Base-by-base conservation (phyloP, 1,140 invertebrate species). In the Nautilus pompilius region DNA sequence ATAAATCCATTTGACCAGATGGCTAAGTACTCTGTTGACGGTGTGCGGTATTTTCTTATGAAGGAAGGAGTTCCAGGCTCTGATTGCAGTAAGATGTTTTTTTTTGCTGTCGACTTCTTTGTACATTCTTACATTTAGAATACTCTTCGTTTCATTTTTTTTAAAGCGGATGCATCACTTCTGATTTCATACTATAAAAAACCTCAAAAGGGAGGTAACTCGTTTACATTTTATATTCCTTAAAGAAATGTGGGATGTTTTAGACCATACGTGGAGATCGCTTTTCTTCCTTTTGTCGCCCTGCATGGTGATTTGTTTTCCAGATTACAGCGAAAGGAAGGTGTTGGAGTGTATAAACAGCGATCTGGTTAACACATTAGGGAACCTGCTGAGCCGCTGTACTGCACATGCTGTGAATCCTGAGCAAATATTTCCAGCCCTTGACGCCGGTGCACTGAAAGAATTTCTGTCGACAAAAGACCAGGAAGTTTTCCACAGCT, bases 361-460 rank as follows among this genome's bases (percentile, higher is more conserved):
- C 2, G 95, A 99, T 79, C 82, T 99, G 49, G 94, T 94, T 3
- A 91, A 98, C 79, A 95, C 91, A 4, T 80, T 98, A 1, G 96
- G 95, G 26, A 99, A 99, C 86, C 84, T 99, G 34, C 84, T 97
- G 24, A 91, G 87, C 69, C 87, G 96, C 53, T 91, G 89, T 75
- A 89, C 88, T 66, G 89, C 90, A 32, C 85, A 84, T 66, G 80
- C 87, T 28, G 80, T 99, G 29, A 98, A 98, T 87, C 89, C 90
- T 22, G 74, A 84, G 15, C 88, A 89, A 78, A 84, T 88, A 69
- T 90, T 92, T 80, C 93, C 93, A 2, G 62, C 79, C 59, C 83
- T 89, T 46, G 80, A 86, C 65, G 26, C 74, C 76, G 69, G 84
- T 82, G 60, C 74, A 84, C 67, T 74, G 66, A 64, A 60, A 17